Evolutionary conservation across 2,797 vertebrate genomes (phyloP).

Genomic region (Anguilla obscura): DNA sequence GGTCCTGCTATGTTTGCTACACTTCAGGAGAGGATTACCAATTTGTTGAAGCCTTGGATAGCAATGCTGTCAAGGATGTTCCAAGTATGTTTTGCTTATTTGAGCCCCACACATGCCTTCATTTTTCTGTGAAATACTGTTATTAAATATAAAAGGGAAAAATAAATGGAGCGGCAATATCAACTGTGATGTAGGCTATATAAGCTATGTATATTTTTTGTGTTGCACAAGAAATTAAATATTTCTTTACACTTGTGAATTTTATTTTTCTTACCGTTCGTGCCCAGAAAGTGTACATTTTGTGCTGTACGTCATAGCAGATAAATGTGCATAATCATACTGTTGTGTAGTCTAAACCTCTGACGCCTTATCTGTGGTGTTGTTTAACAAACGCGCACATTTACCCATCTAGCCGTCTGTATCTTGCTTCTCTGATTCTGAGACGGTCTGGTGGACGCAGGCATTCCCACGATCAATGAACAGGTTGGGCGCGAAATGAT

Average conservation of each 20-base stretch:
- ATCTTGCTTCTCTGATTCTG: not conserved
- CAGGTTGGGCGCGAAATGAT: conserved; percentile 5
- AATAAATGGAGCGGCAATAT: not conserved
- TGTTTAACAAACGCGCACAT: not conserved
- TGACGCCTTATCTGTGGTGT: not conserved
- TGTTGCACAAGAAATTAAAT: not conserved
- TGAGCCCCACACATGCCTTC: not conserved
- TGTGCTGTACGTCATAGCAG: not conserved
- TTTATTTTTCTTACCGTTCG: not conserved
- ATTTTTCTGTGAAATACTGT: not conserved
- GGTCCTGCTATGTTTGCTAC: not conserved
- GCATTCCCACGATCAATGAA: not conserved
- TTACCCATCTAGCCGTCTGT: not conserved
- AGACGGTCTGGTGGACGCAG: not conserved
- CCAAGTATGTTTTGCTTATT: not conserved
- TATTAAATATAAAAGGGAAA: not conserved
- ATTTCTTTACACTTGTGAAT: not conserved
- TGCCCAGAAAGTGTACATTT: not conserved
- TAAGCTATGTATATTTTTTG: not conserved
- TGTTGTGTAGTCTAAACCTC: not conserved
- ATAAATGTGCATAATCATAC: not conserved
- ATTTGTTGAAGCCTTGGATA: not conserved
- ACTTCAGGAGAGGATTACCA: not conserved
- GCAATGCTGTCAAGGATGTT: not conserved
- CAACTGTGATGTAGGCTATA: not conserved